Conservation (phyloP, 2,113 vertebrate species). For the Forbesichthys agassizii region DNA sequence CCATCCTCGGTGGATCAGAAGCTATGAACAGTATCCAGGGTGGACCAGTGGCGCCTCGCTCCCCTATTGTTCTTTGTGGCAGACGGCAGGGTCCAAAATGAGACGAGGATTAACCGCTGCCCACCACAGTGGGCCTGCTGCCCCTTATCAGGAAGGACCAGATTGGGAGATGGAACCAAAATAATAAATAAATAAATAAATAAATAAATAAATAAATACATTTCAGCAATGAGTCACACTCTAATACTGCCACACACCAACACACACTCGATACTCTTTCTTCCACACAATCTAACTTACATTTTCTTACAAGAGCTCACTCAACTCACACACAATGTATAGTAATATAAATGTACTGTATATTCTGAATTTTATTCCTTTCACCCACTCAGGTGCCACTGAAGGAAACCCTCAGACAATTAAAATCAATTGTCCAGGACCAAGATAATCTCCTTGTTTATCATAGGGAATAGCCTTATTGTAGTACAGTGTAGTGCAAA, state of each 20-base stretch:
- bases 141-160: constrained; percentile 54
- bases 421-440: too few species aligned
- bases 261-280: not conserved
- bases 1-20: constrained; percentile 52
- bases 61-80: constrained; percentile 42
- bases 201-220: not conserved
- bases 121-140: constrained; percentile 31
- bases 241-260: constrained; percentile 19
- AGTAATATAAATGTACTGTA: too few species aligned
- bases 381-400: too few species aligned
- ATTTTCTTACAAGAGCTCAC: too few species aligned
- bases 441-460: too few species aligned
- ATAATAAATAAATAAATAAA: constrained; percentile 27
- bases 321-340: too few species aligned
- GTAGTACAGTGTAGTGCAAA: not conserved
- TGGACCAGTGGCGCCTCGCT: constrained; percentile 38
- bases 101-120: constrained; percentile 47
- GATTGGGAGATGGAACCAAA: constrained; percentile 42
- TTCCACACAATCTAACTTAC: not conserved
- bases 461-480: too few species aligned
- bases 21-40: constrained; percentile 54
- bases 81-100: constrained; percentile 30
- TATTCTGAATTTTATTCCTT: too few species aligned
- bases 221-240: constrained; percentile 50
- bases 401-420: too few species aligned